Base-by-base conservation (phyloP, 2,113 vertebrate genomes). In the Pavo muticus region DNA sequence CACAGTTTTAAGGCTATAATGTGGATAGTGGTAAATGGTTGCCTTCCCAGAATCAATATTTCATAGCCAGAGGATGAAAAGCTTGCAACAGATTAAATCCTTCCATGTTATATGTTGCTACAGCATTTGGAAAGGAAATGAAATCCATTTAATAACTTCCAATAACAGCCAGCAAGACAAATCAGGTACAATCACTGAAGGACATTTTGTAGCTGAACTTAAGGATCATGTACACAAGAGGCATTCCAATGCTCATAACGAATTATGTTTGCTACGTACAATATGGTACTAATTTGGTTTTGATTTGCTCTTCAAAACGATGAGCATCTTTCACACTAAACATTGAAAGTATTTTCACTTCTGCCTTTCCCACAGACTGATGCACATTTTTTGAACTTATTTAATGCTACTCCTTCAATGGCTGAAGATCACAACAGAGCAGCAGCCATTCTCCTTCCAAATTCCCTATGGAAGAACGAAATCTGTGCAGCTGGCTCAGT, bases 31-130 rank as follows among this genome's bases (percentile, higher is more conserved):
- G 93, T 84, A 90, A 94, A 81, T 15, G 50, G 74, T 84, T 96
- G 71, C 76, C 24, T 89, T 90, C 50, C 78, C 60, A 82, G 40
- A 85, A 95, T 82, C 88, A 90, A 67, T 92, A 81, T 18, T 67
- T 78, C 76, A 74, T 42, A 84, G 72, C 69, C 88, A 93, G 79
- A 87, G 73, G 72, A 88, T 44, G 47, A 94, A 82, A 24, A 88
- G 76, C 54, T 95, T 65, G 89, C 84, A 72, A 91, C 93, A 93
- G 81, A 93, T 93, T 94, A 94, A 96, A 95, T 77, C 44, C 50
- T 70, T 73, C 78, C 40, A 77, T 65, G 80, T 69, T 83, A 57
- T 44, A 65, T 42, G 72, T 70, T 92, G 77, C 86, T 77, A 63
- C 2, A 57, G 60, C 37, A 57, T 74, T 93, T 68, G 84, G 91